Base-by-base conservation (phyloP, 1,140 invertebrate species). In the Drosophila lacteicornis region DNA sequence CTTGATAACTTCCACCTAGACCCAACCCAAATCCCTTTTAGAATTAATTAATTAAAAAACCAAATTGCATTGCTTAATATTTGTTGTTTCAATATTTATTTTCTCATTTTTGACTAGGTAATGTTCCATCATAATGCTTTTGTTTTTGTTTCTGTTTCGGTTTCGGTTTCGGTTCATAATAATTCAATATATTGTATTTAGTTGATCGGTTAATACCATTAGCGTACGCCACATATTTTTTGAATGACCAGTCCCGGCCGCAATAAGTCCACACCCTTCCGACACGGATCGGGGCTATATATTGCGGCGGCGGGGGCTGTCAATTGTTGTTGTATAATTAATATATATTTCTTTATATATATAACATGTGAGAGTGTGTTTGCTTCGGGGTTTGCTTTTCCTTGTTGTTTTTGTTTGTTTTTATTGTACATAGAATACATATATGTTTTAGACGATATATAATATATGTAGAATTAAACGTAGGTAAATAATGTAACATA, bases 41-140 rank as follows among this genome's bases (percentile, higher is more conserved):
- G 2, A 1, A 27, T 25, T 2, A 22, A 22, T 2, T 22, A 22
- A 22, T 22, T 19, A 47, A 6, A 47, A 47, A 51, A 27, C 5
- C 17, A 11, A 17, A 9, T 47, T 83, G 63, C 77, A 86, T 88
- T 75, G 57, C 55, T 71, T 78, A 58, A 79, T 79, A 79, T 79
- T 80, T 80, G 67, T 68, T 82, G 78, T 74, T 55, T 83, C 73
- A 80, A 88, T 87, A 83, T 87, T 87, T 87, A 87, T 87, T 87
- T 83, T 83, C 76, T 83, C 80, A 84, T 87, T 87, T 87, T 88
- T 87, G 79, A 87, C 83, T 87, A 87, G 71, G 61, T 87, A 87
- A 82, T 82, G 60, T 82, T 79, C 70, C 82, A 82, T 71, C 79
- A 67, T 83, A 83, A 63, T 73, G 81, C 42, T 22, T 71, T 76